Conservation (phyloP, 2,888 invertebrate species). For the Nomada ruficornis region DNA sequence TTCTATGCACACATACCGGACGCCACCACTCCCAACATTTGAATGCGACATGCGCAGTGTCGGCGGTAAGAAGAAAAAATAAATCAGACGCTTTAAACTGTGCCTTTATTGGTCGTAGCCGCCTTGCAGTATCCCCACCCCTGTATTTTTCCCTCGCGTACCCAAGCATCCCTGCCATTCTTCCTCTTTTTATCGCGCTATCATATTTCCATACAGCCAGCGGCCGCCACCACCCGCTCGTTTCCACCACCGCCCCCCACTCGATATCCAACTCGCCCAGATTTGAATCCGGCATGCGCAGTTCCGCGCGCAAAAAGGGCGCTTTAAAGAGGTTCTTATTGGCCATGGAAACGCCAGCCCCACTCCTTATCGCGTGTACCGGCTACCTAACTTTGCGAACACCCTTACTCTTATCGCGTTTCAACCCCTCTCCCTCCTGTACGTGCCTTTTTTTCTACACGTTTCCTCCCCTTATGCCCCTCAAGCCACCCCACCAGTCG, state of each 20-base stretch:
- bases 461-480: conserved; percentile 25
- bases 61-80: conserved; percentile 66
- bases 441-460: conserved; percentile 45
- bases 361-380: conserved; percentile 76
- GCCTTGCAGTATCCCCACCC: conserved; percentile 66
- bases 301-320: conserved; percentile 76
- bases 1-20: conserved; percentile 73
- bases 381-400: conserved; percentile 76
- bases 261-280: conserved; percentile 68
- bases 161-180: conserved; percentile 67
- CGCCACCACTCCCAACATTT: conserved; percentile 77
- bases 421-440: conserved; percentile 64
- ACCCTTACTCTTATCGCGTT: conserved; percentile 71
- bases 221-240: conserved; percentile 64
- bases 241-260: conserved; percentile 59
- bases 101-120: conserved; percentile 71
- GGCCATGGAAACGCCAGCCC: conserved; percentile 80
- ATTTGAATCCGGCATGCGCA: conserved; percentile 82
- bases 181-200: conserved; percentile 79
- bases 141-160: conserved; percentile 57
- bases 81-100: conserved; percentile 71
- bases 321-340: conserved; percentile 83
- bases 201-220: conserved; percentile 81
- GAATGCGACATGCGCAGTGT: conserved; percentile 82
- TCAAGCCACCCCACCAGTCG: conserved; percentile 67